A percentile compares a stretch with the other conserved stretches of the same genome.
Evolutionary conservation across 1,140 invertebrate genomes (phyloP).

Genomic region (Apocrypta bakeri): DNA sequence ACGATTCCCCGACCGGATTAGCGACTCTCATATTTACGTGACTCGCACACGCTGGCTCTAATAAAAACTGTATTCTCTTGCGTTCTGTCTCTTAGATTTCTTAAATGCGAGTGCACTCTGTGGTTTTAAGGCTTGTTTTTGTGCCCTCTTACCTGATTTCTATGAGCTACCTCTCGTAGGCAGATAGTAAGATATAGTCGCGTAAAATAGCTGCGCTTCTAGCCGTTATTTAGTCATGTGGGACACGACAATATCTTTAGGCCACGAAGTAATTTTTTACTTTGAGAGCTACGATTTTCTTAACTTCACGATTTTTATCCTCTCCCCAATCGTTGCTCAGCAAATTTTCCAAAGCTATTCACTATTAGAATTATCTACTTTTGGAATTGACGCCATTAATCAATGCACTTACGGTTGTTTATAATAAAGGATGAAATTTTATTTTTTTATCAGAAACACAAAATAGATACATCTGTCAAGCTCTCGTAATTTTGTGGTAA

Average conservation of each 20-base stretch:
- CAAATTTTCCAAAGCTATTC: neutral
- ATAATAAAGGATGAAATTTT: neutral
- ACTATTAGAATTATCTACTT: no score
- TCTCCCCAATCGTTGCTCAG: neutral
- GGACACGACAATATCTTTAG: neutral
- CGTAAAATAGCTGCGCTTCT: no score
- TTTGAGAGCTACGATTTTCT: no score
- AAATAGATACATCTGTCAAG: no score
- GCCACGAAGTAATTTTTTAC: no score
- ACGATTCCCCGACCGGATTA: slow-evolving; percentile 21
- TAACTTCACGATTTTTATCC: no score
- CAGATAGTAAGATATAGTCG: no score
- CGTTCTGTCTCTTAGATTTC: neutral
- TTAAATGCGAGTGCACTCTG: neutral
- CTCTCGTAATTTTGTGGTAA: neutral
- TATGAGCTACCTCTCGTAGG: neutral
- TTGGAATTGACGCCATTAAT: neutral
- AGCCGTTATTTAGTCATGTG: neutral
- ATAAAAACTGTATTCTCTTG: neutral
- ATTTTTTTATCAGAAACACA: no score
- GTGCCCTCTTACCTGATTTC: neutral
- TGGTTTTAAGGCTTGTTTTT: neutral
- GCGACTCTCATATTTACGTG: slow-evolving; percentile 1
- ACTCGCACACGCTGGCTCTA: neutral
- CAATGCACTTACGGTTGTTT: neutral